Evolutionary conservation across 2,113 vertebrate species (phyloP), one percentile per base, ranked within the genome.

Genomic region (Prochilodus magdalenae): DNA sequence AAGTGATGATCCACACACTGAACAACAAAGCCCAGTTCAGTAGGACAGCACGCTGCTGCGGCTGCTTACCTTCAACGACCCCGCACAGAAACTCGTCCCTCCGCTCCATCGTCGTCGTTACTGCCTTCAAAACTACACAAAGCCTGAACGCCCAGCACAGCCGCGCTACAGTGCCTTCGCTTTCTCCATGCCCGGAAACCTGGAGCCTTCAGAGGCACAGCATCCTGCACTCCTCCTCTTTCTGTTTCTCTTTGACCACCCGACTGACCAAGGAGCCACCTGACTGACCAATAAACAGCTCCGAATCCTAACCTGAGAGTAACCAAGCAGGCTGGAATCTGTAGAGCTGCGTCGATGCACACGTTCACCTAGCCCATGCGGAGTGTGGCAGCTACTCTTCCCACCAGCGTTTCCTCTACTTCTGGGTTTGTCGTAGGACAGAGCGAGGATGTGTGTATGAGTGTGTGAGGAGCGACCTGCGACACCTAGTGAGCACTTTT

Each of bases 41-140:
- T 1, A 49, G 67, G 55, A 5, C 12, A 33, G 73, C 4, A 29
- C 75, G 20, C 24, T 44, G 4, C 40, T 44, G 36, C 36, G 26
- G 24, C 30, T 69, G 44, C 76, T 91, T 92, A 95, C 95, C 95
- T 93, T 96, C 96, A 89, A 96, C 95, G 85, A 96, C 94, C 73
- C 95, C 95, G 80, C 95, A 96, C 86, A 96, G 89, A 88, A 95
- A 94, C 86, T 82, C 90, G 81, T 78, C 85, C 87, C 85, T 90
- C 81, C 82, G 89, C 84, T 94, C 94, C 95, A 95, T 95, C 53
- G 80, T 89, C 71, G 67, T 51, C 57, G 55, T 55, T 62, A 67
- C 86, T 60, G 66, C 70, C 74, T 60, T 59, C 55, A 15, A 40
- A 80, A 49, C 27, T 0, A 86, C 53, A 30, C 10, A 88, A 89